phyloP scores from a whole-genome alignment of 2,113 vertebrate species.

The Mesocricetus auratus region DNA sequence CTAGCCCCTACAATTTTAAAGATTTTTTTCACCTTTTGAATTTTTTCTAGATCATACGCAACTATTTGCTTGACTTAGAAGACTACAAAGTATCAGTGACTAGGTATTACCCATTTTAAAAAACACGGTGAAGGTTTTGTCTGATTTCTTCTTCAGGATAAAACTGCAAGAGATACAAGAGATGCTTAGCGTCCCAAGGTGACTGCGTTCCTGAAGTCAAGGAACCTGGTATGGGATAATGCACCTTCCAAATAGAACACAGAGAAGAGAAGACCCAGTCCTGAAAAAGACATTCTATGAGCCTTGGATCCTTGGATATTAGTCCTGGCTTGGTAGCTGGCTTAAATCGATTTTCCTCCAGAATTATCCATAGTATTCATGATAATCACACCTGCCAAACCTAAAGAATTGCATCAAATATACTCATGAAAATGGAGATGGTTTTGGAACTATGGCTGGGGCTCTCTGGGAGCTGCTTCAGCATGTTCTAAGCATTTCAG shows the following conservation, averaged over 20 bases:
- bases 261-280: neutral
- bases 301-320: neutral
- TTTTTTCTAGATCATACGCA: no score
- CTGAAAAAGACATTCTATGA: neutral
- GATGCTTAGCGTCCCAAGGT: neutral
- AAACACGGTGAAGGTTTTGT: neutral
- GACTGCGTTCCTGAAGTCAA: neutral
- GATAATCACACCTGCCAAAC: rapidly evolving
- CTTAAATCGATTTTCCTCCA: neutral
- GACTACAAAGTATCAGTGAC: neutral
- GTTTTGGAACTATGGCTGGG: no score
- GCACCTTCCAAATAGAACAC: neutral
- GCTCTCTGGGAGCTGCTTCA: neutral
- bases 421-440: no score
- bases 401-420: neutral
- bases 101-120: neutral
- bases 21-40: no score
- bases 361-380: neutral
- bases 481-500: neutral
- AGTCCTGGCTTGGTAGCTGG: neutral
- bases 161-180: neutral
- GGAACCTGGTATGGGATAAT: neutral
- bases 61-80: no score
- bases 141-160: neutral
- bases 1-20: neutral